Evolutionary conservation across 1,140 invertebrate species (phyloP).

Genomic region (Augochlora pura): DNA sequence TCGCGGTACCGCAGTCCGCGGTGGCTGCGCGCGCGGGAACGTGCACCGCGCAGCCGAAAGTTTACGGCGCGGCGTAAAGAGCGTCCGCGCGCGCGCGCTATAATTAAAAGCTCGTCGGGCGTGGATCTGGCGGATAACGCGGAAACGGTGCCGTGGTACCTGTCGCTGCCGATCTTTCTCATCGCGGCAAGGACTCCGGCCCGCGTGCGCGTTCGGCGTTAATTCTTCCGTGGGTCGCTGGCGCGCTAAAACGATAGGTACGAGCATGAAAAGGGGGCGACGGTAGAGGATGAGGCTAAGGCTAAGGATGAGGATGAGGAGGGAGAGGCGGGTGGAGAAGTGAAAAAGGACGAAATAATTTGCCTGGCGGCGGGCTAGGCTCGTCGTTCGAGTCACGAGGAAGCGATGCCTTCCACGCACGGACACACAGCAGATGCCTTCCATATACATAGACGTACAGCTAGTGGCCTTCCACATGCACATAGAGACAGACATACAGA

Average conservation of each 20-base stretch:
- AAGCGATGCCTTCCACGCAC: not conserved
- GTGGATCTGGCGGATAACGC: not conserved
- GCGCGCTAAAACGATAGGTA: too few species aligned
- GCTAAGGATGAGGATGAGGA: too few species aligned
- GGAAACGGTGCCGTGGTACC: conserved; percentile 25
- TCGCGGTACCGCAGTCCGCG: not conserved
- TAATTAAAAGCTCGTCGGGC: conserved; percentile 14
- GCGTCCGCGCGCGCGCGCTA: too few species aligned
- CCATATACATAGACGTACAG: too few species aligned
- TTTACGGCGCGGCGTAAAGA: not conserved
- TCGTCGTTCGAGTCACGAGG: not conserved
- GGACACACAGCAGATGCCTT: too few species aligned
- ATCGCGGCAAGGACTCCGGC: not conserved
- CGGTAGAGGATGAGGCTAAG: too few species aligned
- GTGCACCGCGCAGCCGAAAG: not conserved
- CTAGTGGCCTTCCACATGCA: too few species aligned
- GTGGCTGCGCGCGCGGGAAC: too few species aligned
- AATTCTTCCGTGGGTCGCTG: not conserved
- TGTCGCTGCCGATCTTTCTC: conserved; percentile 30
- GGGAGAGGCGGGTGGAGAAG: too few species aligned
- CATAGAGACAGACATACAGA: too few species aligned
- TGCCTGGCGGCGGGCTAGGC: not conserved
- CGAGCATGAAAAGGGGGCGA: too few species aligned
- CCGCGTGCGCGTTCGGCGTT: not conserved
- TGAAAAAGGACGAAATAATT: conserved; percentile 30